These are phyloP conservation scores for Onchidella celtica DNA, from an alignment of 2,888 invertebrate genomes.

Conservation along the genomic window DNA sequence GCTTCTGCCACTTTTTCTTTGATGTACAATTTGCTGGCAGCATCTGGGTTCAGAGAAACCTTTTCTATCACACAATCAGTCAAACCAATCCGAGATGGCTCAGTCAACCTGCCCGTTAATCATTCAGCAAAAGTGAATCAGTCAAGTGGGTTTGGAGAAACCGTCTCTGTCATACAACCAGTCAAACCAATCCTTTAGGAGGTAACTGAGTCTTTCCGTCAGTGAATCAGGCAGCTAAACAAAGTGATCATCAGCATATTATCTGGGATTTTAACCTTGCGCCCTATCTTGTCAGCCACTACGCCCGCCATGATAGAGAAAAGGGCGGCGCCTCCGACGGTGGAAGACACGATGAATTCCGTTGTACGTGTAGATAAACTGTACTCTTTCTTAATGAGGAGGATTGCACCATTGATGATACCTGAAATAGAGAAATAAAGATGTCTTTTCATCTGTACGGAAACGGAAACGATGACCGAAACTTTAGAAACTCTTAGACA, in stretches of 20 bases:
- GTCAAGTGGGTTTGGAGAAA: too few species aligned
- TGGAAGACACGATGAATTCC: constrained; percentile 81
- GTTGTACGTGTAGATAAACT: constrained; percentile 73
- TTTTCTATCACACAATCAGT: too few species aligned
- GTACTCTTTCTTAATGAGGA: constrained; percentile 11
- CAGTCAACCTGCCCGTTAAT: not conserved
- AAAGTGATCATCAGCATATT: not conserved
- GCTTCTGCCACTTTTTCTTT: too few species aligned
- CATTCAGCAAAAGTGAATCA: too few species aligned
- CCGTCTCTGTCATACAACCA: too few species aligned
- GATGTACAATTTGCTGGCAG: too few species aligned
- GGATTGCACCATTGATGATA: constrained; percentile 36
- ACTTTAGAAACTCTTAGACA: too few species aligned
- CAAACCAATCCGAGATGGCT: not conserved
- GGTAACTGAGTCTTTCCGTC: not conserved
- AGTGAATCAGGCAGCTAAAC: not conserved
- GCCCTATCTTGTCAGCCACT: constrained; percentile 81
- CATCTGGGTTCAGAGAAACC: too few species aligned
- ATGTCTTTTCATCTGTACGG: too few species aligned
- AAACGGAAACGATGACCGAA: too few species aligned
- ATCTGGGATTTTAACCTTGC: constrained; percentile 74
- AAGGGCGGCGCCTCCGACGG: constrained; percentile 81
- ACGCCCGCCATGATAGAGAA: constrained; percentile 80
- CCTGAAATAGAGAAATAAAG: not conserved
- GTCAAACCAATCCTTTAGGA: too few species aligned